Evolutionary conservation across 2,888 invertebrate genomes (phyloP).

Genomic region (Diplolepis rosae): DNA sequence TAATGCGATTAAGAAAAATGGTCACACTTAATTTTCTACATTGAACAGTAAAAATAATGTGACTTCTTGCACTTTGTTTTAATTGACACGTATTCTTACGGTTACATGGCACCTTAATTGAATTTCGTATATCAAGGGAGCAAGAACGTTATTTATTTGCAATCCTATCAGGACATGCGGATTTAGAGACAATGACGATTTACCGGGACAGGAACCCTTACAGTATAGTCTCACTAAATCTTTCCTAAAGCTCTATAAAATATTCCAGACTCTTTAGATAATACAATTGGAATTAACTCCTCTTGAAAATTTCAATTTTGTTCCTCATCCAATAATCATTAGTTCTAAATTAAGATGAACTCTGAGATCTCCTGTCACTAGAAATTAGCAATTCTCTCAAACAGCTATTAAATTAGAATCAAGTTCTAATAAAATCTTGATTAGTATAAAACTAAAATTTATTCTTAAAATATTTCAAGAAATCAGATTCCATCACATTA

Average conservation of each 20-base stretch:
- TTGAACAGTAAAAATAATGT: no score
- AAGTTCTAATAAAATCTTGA: no score
- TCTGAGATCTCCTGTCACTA: no score
- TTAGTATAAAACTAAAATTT: no score
- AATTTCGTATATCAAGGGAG: conserved; percentile 6
- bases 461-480: background rate
- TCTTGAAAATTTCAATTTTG: background rate
- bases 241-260: background rate
- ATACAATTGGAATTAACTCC: conserved; percentile 18
- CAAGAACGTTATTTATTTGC: conserved; percentile 15
- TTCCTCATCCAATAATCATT: background rate
- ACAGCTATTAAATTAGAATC: no score
- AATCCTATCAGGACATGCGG: conserved; percentile 2
- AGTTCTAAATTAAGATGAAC: background rate
- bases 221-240: conserved; percentile 13
- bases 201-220: conserved; percentile 14
- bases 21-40: background rate
- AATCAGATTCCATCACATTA: no score
- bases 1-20: background rate
- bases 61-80: conserved; percentile 14
- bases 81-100: background rate
- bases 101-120: conserved; percentile 14
- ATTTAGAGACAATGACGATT: conserved; percentile 26
- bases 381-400: no score
- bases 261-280: background rate